Conservation (phyloP, 2,797 vertebrate genomes). For the Acanthiza pusilla region DNA sequence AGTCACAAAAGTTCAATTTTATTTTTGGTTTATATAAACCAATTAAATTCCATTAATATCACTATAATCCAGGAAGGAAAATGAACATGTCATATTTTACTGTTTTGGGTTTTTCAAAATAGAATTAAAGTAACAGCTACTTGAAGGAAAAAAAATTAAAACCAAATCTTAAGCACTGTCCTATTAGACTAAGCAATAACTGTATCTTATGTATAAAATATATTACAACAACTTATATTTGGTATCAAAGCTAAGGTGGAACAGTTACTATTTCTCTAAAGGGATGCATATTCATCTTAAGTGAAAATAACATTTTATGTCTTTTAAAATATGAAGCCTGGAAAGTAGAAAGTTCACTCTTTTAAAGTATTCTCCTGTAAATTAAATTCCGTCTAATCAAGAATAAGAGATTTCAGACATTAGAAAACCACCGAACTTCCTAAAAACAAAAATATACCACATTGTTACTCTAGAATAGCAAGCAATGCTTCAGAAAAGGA, state of each 20-base stretch:
- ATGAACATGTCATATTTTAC: neutral
- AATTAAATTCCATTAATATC: conserved; percentile 11
- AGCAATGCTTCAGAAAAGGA: neutral
- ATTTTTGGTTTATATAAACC: neutral
- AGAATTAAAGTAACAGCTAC: conserved; percentile 12
- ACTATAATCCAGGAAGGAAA: neutral
- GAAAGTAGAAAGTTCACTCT: neutral
- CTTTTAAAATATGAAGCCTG: conserved; percentile 1
- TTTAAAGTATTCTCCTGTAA: neutral
- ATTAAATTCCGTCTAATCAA: neutral
- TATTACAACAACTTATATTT: neutral
- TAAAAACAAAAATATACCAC: neutral
- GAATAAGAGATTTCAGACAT: neutral
- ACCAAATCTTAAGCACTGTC: neutral
- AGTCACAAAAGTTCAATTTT: neutral
- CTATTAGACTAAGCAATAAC: neutral
- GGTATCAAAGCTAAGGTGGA: neutral
- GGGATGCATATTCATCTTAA: neutral
- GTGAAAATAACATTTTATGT: neutral
- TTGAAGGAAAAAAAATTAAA: neutral
- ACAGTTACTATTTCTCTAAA: conserved; percentile 7
- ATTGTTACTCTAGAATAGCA: neutral
- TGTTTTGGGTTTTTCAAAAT: neutral
- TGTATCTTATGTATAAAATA: neutral
- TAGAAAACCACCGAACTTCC: neutral